A percentile compares a stretch with the other conserved stretches of the same genome.
phyloP scores from a whole-genome alignment of 2,888 invertebrate species.

The Amiota mariae region DNA sequence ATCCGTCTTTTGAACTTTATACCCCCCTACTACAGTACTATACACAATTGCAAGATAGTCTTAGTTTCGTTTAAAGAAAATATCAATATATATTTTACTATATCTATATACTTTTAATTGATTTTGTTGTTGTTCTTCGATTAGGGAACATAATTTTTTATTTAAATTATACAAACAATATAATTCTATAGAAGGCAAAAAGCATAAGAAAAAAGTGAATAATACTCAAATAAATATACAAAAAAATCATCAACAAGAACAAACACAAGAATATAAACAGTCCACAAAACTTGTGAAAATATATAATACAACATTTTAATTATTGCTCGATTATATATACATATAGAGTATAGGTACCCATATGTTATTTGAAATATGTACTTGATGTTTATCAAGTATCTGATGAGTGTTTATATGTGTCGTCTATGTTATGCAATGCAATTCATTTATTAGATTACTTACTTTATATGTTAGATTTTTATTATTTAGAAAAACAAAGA shows the following conservation, averaged over 20 bases:
- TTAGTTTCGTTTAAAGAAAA: conserved; percentile 6
- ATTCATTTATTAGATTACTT: too few species aligned
- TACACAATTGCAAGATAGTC: conserved; percentile 28
- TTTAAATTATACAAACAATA: background rate
- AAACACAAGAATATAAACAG: conserved; percentile 8
- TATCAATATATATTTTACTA: background rate
- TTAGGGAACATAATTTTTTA: background rate
- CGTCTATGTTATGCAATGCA: too few species aligned
- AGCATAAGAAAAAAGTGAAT: conserved; percentile 29
- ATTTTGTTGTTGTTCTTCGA: background rate
- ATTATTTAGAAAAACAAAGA: conserved; percentile 28
- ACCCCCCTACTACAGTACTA: conserved; percentile 44
- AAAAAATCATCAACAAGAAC: conserved; percentile 47
- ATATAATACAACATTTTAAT: conserved; percentile 16
- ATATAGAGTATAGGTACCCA: background rate
- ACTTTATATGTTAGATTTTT: too few species aligned
- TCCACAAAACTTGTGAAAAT: too few species aligned
- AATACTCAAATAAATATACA: conserved; percentile 1
- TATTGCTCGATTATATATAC: conserved; percentile 27
- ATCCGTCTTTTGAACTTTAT: conserved; percentile 74
- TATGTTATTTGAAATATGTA: background rate
- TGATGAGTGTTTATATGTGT: too few species aligned
- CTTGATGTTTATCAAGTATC: too few species aligned
- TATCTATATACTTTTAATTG: background rate
- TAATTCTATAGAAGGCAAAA: conserved; percentile 46